These are phyloP conservation scores for Pterophyllum scalare DNA, from an alignment of 2,113 vertebrate genomes.

Conservation along the genomic window DNA sequence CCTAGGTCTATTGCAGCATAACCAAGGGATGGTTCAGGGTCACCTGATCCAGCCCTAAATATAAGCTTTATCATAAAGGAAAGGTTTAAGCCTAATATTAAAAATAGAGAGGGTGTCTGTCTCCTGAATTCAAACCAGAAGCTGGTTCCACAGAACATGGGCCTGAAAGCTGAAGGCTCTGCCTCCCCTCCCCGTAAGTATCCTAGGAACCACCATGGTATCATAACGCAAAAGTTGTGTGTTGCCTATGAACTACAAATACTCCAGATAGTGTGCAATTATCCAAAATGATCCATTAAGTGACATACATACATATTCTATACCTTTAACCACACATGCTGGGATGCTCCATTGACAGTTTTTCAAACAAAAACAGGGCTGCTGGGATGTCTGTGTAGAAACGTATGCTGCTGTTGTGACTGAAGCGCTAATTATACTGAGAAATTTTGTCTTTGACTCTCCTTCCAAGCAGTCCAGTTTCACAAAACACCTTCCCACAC, in stretches of 20 bases:
- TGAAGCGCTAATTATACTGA: conserved; percentile 74
- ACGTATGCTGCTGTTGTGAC: conserved; percentile 53
- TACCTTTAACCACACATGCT: conserved; percentile 36
- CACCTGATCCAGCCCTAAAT: no score
- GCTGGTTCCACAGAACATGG: no score
- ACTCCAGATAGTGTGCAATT: not conserved
- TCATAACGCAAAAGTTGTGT: not conserved
- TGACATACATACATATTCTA: not conserved
- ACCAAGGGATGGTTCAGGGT: no score
- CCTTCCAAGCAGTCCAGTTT: conserved; percentile 52
- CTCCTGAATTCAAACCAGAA: no score
- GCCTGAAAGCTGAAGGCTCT: no score
- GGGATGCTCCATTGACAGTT: conserved; percentile 25
- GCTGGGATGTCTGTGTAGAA: conserved; percentile 49
- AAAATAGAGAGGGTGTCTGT: no score
- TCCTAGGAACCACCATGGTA: no score
- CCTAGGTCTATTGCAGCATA: no score
- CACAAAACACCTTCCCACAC: conserved; percentile 38
- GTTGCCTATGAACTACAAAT: conserved; percentile 2
- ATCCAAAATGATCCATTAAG: conserved; percentile 26
- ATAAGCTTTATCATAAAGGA: no score
- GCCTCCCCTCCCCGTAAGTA: no score
- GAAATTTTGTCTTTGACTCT: conserved; percentile 54
- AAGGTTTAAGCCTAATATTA: no score
- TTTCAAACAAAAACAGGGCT: conserved; percentile 41